Evolutionary conservation across 1,140 invertebrate species (phyloP), one percentile per base, ranked within the genome.

Genomic region (Aphaenogaster ashmeadi): DNA sequence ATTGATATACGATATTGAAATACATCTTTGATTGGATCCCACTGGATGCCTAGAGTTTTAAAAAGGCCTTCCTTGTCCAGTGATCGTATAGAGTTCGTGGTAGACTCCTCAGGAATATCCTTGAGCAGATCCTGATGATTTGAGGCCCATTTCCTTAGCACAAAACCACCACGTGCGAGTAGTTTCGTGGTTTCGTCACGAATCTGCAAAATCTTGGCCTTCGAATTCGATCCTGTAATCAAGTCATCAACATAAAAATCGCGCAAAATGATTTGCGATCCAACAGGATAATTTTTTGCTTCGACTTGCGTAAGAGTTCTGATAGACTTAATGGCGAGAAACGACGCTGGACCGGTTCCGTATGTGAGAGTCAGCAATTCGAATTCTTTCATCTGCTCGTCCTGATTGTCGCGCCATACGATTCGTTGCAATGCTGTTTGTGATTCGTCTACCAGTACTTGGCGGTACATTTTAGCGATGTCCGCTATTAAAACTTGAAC

Each of bases 51-150:
- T 8, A 66, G 8, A 3, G 62, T 66, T 18, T 66, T 6, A 6
- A 4, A 2, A 5, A 38, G 6, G 4, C 15, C 21, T 18, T 6
- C 13, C 11, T 38, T 38, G 6, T 18, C 21, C 56, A 58, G n/a
- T n/a, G 21, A 2, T 58, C 21, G 18, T 3, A n/a, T 58, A 2
- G n/a, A 11, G 7, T 9, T 7, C 0, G n/a, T 8, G 5, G n/a
- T 47, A 9, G 47, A 60, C 3, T 27, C 3, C 0, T 7, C 9
- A 27, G 62, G 18, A 3, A 66, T 7, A 18, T 38, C 4, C 0
- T 21, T 3, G 9, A 67, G 3, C 15, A 21, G 1, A 0, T n/a
- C 18, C 0, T 0, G 7, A 4, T 0, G 3, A 0, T 67, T 67
- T 8, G 64, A 67, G 1, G 64, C 64, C 64, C 36, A 67, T 13